phyloP scores from a whole-genome alignment of 1,140 invertebrate species.

The Philopotamus ludificatus region DNA sequence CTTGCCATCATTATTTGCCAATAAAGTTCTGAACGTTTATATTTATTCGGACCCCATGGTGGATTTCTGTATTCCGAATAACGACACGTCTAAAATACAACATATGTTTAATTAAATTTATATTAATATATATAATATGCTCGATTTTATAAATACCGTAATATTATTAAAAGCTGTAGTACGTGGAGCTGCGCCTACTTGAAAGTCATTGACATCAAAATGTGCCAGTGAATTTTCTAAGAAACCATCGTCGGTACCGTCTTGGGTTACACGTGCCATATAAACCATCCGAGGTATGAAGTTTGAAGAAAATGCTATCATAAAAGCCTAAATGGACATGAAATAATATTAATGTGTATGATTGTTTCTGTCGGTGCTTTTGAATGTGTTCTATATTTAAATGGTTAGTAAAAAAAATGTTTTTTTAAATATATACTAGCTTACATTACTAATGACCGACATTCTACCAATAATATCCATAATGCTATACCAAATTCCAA shows the following conservation, averaged over 20 bases:
- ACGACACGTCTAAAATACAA: slow-evolving; percentile 70
- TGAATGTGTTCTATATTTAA: no score
- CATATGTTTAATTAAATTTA: slow-evolving; percentile 42
- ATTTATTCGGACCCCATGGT: slow-evolving; percentile 59
- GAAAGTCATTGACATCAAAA: slow-evolving; percentile 76
- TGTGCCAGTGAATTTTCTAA: slow-evolving; percentile 80
- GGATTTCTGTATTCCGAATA: slow-evolving; percentile 69
- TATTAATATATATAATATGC: slow-evolving; percentile 1
- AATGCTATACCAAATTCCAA: slow-evolving; percentile 91
- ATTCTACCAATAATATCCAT: slow-evolving; percentile 86
- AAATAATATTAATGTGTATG: slow-evolving; percentile 5
- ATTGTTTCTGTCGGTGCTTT: no score
- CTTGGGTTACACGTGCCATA: slow-evolving; percentile 57
- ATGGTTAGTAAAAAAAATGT: not conserved
- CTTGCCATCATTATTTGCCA: slow-evolving; percentile 91
- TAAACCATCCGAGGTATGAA: slow-evolving; percentile 95
- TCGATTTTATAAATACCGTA: slow-evolving; percentile 17
- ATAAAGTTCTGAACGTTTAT: slow-evolving; percentile 75
- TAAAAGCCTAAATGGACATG: slow-evolving; percentile 35
- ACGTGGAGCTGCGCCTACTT: slow-evolving; percentile 48
- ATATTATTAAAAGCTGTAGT: slow-evolving; percentile 31
- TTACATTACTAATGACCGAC: slow-evolving; percentile 91
- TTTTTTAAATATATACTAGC: no score
- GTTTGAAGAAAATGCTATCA: slow-evolving; percentile 96
- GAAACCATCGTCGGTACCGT: slow-evolving; percentile 72